A percentile compares a stretch with the other conserved stretches of the same genome.
These are phyloP conservation scores for Karalla daura DNA, from an alignment of 2,797 vertebrate genomes.

Conservation along the genomic window DNA sequence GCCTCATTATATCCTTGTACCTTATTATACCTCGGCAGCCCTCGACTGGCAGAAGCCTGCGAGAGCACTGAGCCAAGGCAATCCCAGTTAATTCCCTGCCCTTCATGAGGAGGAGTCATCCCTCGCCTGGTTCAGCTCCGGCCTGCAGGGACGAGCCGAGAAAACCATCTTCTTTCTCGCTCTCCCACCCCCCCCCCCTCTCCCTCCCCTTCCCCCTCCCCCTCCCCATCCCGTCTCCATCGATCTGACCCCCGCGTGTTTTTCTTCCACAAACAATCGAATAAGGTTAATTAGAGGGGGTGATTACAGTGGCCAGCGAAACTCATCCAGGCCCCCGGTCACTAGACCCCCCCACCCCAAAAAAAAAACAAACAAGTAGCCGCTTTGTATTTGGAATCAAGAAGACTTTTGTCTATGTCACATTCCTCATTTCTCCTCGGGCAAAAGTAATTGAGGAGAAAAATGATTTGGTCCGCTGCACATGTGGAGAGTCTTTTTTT, in stretches of 20 bases:
- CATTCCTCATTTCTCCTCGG: slow-evolving; percentile 35
- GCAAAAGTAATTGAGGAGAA: slow-evolving; percentile 27
- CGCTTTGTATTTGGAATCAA: slow-evolving; percentile 44
- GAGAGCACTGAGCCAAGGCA: slow-evolving; percentile 72
- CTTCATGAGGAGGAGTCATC: slow-evolving; percentile 76
- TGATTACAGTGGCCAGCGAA: slow-evolving; percentile 28
- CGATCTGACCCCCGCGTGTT: slow-evolving; percentile 49
- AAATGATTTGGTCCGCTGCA: slow-evolving; percentile 30
- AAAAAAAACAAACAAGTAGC: slow-evolving; percentile 44
- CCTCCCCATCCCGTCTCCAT: slow-evolving; percentile 35
- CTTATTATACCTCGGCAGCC: slow-evolving; percentile 74
- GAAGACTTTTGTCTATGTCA: slow-evolving; percentile 32
- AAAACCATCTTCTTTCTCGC: slow-evolving; percentile 48
- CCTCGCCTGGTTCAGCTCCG: slow-evolving; percentile 64
- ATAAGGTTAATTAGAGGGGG: slow-evolving; percentile 48
- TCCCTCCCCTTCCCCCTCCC: too few species aligned
- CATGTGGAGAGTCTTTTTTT: slow-evolving; percentile 18
- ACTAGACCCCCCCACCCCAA: slow-evolving; percentile 9
- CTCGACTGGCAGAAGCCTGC: slow-evolving; percentile 63
- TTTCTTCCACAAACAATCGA: slow-evolving; percentile 35
- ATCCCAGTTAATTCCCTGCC: slow-evolving; percentile 79
- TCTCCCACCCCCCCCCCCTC: slow-evolving; percentile 44
- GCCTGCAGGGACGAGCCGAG: slow-evolving; percentile 61
- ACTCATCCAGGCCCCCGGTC: background rate
- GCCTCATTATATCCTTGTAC: slow-evolving; percentile 73